Conservation (phyloP, 2,113 vertebrate species). For the Centropus unirufus region DNA sequence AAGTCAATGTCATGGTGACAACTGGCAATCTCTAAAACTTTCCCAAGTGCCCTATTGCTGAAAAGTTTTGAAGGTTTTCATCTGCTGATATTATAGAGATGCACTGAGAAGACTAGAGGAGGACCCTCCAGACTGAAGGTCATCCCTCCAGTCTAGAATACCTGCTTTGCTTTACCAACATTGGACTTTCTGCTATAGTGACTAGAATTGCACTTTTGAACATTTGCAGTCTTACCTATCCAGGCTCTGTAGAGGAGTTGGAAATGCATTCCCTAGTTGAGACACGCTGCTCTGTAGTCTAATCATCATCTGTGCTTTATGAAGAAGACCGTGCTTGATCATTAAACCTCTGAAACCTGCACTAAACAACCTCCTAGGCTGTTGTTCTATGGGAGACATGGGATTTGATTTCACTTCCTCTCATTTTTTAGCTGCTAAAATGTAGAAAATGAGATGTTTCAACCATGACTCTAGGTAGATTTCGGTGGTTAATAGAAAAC, state of each 20-base stretch:
- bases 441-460: neutral
- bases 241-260: neutral
- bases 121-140: neutral
- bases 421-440: neutral
- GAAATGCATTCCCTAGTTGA: neutral
- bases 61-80: neutral
- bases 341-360: neutral
- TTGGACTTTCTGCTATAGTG: neutral
- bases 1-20: neutral
- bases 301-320: neutral
- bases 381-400: neutral
- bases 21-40: neutral
- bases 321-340: neutral
- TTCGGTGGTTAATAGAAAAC: neutral
- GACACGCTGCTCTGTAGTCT: neutral
- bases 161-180: neutral
- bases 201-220: rapidly evolving
- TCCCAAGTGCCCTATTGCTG: neutral
- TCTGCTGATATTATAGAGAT: rapidly evolving
- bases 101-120: neutral
- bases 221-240: rapidly evolving
- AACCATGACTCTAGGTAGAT: neutral
- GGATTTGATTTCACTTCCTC: neutral
- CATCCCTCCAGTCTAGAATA: rapidly evolving
- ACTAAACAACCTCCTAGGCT: neutral